Evolutionary conservation across 1,140 invertebrate genomes (phyloP).

Genomic region (Dinothrombium tinctorium): DNA sequence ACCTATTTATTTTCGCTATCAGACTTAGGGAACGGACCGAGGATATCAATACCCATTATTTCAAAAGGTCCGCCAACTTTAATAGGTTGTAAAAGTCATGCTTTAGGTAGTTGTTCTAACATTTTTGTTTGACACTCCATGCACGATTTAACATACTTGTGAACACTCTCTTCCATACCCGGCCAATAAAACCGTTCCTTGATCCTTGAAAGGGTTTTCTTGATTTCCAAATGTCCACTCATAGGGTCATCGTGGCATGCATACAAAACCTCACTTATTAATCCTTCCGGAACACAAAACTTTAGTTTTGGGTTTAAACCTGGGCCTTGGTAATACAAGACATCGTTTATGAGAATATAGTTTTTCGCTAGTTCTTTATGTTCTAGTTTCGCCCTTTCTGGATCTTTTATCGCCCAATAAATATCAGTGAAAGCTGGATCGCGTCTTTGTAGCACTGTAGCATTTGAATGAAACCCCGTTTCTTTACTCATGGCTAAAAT

Average conservation of each 20-base stretch:
- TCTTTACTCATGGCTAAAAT: too few relatives aligned
- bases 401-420: neutral
- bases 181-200: slow-evolving; percentile 1
- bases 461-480: too few relatives aligned
- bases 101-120: neutral
- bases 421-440: neutral
- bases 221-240: slow-evolving; percentile 2
- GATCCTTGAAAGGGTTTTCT: neutral
- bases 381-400: neutral
- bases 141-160: neutral
- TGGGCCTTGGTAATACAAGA: neutral
- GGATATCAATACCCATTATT: slow-evolving; percentile 16
- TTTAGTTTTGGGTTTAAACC: neutral
- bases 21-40: slow-evolving; percentile 13
- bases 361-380: neutral
- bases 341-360: neutral
- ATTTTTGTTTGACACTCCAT: neutral
- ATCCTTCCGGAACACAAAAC: neutral
- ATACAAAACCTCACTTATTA: neutral
- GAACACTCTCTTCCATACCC: neutral
- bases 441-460: neutral
- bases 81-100: slow-evolving; percentile 8
- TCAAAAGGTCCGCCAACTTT: slow-evolving; percentile 11
- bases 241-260: slow-evolving; percentile 3
- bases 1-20: too few relatives aligned